Evolutionary conservation across 2,888 invertebrate genomes (phyloP).

Genomic region (Drosophila rellima): DNA sequence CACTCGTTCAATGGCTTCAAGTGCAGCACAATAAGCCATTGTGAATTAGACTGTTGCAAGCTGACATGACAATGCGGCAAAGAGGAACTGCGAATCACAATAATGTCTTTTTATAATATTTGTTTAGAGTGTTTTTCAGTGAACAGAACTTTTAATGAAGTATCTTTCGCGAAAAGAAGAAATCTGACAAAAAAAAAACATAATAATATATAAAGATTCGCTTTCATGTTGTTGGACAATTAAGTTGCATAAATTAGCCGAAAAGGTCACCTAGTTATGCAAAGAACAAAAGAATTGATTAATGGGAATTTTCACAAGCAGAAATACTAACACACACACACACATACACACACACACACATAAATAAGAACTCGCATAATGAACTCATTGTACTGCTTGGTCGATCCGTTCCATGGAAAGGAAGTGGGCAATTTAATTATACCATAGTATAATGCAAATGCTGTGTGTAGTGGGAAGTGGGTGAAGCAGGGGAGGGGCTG

Average conservation of each 20-base stretch:
- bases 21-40: slow-evolving; percentile 44
- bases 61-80: slow-evolving; percentile 42
- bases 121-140: background rate
- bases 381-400: slow-evolving; percentile 61
- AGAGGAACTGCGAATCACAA: slow-evolving; percentile 18
- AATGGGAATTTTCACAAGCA: slow-evolving; percentile 69
- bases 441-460: slow-evolving; percentile 34
- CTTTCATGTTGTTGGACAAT: slow-evolving; percentile 49
- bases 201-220: slow-evolving; percentile 27
- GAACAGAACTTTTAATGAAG: slow-evolving; percentile 19
- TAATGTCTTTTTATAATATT: slow-evolving; percentile 6
- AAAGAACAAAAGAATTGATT: slow-evolving; percentile 78
- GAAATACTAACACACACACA: background rate
- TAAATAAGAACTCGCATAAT: slow-evolving; percentile 60
- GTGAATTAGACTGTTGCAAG: slow-evolving; percentile 65
- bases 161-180: slow-evolving; percentile 3
- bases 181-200: background rate
- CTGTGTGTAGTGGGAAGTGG: background rate
- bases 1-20: slow-evolving; percentile 33
- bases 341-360: slow-evolving; percentile 1
- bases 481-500: slow-evolving; percentile 12
- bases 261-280: slow-evolving; percentile 71
- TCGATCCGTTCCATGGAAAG: slow-evolving; percentile 49
- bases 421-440: slow-evolving; percentile 78
- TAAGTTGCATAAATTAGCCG: slow-evolving; percentile 59